Percentiles rank a stretch among this genome's conserved stretches.
Conservation (phyloP, 2,797 vertebrate species). For the Syndactyla subalaris region DNA sequence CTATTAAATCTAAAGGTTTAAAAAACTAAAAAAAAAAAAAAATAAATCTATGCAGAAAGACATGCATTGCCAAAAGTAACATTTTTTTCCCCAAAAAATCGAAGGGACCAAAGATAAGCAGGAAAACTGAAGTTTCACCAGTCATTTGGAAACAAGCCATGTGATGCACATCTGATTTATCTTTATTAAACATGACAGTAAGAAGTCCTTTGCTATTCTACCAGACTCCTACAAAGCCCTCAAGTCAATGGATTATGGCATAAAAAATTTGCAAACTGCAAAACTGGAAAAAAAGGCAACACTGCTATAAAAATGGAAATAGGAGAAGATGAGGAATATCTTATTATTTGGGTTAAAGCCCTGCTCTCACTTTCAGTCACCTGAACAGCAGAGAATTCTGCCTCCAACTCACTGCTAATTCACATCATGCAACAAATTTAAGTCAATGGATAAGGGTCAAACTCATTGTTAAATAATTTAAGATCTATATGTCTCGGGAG, state of each 20-base stretch:
- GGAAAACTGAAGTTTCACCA: neutral
- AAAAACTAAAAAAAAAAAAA: neutral
- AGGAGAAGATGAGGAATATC: slow-evolving; percentile 14
- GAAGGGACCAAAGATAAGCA: neutral
- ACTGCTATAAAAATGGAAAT: slow-evolving; percentile 43
- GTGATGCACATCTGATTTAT: neutral
- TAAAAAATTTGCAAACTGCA: slow-evolving; percentile 52
- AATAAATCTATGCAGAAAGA: neutral
- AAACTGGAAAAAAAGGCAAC: slow-evolving; percentile 32
- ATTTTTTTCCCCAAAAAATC: neutral
- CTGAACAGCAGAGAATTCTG: neutral
- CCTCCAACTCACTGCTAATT: neutral
- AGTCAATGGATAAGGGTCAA: neutral
- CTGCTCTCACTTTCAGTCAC: neutral
- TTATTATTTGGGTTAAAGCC: slow-evolving; percentile 16
- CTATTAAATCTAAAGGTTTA: neutral
- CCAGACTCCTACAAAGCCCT: neutral
- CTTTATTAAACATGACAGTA: neutral
- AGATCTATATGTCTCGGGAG: neutral
- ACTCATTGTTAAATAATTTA: neutral
- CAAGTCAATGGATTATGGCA: slow-evolving; percentile 38
- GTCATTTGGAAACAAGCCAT: slow-evolving; percentile 8
- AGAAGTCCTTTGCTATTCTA: slow-evolving; percentile 1
- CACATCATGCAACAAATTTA: neutral
- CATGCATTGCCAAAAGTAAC: neutral